phyloP scores from a whole-genome alignment of 2,113 vertebrate genomes.

The Apus apus region DNA sequence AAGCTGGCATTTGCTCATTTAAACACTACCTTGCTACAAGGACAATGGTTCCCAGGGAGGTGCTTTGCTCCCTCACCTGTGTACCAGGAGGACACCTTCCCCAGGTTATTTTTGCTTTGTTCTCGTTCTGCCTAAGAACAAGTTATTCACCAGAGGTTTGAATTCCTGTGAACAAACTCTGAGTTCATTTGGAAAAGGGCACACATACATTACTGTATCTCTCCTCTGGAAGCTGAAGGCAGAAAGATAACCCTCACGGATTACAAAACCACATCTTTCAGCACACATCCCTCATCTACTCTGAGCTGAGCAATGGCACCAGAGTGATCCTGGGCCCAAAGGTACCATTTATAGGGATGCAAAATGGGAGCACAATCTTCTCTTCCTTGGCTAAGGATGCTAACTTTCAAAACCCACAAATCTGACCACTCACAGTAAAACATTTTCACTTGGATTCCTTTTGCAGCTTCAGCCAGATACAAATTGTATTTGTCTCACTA shows the following conservation, averaged over 20 bases:
- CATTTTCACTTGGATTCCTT: neutral
- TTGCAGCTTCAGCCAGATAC: neutral
- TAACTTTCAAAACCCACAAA: neutral
- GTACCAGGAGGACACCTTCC: neutral
- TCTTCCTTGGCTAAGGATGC: neutral
- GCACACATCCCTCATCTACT: neutral
- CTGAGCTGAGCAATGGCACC: neutral
- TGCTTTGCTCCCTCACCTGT: neutral
- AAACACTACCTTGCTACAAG: neutral
- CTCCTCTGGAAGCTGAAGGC: neutral
- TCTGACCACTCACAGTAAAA: neutral
- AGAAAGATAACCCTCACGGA: neutral
- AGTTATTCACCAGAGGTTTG: neutral
- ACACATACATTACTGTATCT: neutral
- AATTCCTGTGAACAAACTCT: neutral
- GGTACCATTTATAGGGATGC: neutral
- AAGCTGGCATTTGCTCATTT: neutral
- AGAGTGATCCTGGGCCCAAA: neutral
- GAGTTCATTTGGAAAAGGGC: neutral
- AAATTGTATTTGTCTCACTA: neutral
- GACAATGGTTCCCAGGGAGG: neutral
- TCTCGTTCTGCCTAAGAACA: neutral
- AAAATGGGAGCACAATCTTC: neutral
- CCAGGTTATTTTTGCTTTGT: neutral
- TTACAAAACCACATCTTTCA: neutral